phyloP scores from a whole-genome alignment of 2,888 invertebrate species.

The Mythimna ferrago region DNA sequence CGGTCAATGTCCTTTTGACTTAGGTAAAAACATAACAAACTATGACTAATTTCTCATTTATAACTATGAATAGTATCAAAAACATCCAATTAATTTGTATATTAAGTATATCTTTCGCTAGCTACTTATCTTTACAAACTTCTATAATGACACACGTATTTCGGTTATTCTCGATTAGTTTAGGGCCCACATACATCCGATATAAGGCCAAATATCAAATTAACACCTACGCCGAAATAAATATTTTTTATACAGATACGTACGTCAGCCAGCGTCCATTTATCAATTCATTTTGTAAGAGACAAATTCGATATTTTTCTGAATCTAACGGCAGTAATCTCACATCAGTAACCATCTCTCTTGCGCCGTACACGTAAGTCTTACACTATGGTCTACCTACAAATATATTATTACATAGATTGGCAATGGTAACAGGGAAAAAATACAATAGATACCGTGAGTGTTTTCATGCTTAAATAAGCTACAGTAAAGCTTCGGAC shows the following conservation, averaged over 20 bases:
- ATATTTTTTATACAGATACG: not conserved
- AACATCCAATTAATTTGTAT: constrained; percentile 11
- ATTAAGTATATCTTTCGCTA: constrained; percentile 24
- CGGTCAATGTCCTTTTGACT: constrained; percentile 10
- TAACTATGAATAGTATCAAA: constrained; percentile 17
- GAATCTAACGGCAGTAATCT: constrained; percentile 11
- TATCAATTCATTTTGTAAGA: not conserved
- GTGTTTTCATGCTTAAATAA: not conserved
- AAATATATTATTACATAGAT: constrained; percentile 32
- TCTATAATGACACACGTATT: not conserved
- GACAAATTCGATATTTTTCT: not conserved
- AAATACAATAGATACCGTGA: not conserved
- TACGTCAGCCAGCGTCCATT: not conserved
- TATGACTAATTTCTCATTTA: constrained; percentile 9
- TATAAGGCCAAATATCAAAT: not conserved
- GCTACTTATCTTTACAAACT: not conserved
- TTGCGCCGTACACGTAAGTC: constrained; percentile 20
- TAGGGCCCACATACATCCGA: not conserved
- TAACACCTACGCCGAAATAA: not conserved
- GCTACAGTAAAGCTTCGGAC: not conserved
- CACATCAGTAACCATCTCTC: constrained; percentile 27
- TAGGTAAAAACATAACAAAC: not conserved
- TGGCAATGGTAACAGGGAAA: not conserved
- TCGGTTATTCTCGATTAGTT: not conserved
- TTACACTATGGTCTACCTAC: constrained; percentile 10